A percentile compares a stretch with the other conserved stretches of the same genome.
Conservation (phyloP, 2,888 invertebrate genomes). For the Brachyptera risi region DNA sequence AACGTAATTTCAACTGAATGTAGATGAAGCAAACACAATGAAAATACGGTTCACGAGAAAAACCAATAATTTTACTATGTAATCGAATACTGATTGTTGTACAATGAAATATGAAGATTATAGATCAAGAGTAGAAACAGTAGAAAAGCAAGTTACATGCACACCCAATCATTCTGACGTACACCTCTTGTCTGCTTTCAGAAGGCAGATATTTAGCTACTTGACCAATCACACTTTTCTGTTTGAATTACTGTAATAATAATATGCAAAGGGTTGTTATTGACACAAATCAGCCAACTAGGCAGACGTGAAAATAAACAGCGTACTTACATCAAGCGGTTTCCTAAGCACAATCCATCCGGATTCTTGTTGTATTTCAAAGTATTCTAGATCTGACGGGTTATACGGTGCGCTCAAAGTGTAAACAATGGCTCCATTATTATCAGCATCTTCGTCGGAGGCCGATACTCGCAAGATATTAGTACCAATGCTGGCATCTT, state of each 20-base stretch:
- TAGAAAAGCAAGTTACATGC: slow-evolving; percentile 24
- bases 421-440: slow-evolving; percentile 92
- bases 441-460: slow-evolving; percentile 95
- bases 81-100: too few species aligned
- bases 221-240: not conserved
- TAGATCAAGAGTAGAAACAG: slow-evolving; percentile 27
- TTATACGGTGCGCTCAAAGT: slow-evolving; percentile 86
- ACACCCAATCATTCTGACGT: not conserved
- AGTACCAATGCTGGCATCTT: slow-evolving; percentile 92
- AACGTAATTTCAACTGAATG: too few species aligned
- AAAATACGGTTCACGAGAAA: not conserved
- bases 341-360: slow-evolving; percentile 96
- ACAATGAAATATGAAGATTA: too few species aligned
- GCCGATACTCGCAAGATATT: slow-evolving; percentile 93
- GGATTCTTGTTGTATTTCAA: slow-evolving; percentile 93
- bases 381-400: slow-evolving; percentile 87
- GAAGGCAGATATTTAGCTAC: not conserved
- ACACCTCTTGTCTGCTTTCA: not conserved
- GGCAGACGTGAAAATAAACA: slow-evolving; percentile 39
- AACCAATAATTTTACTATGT: too few species aligned
- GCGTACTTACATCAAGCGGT: slow-evolving; percentile 90
- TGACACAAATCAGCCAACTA: too few species aligned
- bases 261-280: not conserved
- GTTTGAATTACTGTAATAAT: not conserved
- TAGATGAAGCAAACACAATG: too few species aligned